Base-by-base conservation (phyloP, 2,888 invertebrate species). In the Molanna angustata region DNA sequence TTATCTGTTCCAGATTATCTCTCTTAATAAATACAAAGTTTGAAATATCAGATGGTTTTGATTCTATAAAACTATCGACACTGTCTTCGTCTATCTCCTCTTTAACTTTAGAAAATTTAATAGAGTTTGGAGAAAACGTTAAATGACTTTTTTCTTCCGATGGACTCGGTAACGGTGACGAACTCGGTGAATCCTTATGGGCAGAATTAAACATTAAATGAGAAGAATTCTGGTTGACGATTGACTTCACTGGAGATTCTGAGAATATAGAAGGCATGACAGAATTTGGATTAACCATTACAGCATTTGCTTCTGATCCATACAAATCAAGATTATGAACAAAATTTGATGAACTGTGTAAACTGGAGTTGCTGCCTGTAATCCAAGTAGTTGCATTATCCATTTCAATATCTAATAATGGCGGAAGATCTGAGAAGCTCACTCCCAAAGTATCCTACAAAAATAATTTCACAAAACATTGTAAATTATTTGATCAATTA, bases 201-300 rank as follows among this genome's bases (percentile, higher is more conserved):
- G 69, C 70, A 19, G 76, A 77, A 4, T 76, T 74, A n/a, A 77
- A 66, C 59, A 77, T 64, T 56, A 77, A 61, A 62, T 76, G 73
- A 1, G 76, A 75, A 3, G 76, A 71, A 60, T 75, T 76, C 62
- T 77, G 76, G 62, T 77, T 76, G 3, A 56, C 51, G 16, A 75
- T 74, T 31, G 71, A 67, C 56, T 64, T 70, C 3, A 72, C 67
- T 19, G 76, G 77, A 3, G 76, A 76, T 60, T 77, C 77, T 17
- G 76, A 74, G 54, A 83, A 82, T 59, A 86, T 81, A 32, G 87
- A 77, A 1, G 94, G 93, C 85, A 93, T 88, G 37, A 93, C 92
- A 19, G 89, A 90, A 65, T 90, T 92, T 3, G 94, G 94, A 73
- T 94, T 93, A 3, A 94, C 94, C 82, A 93, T 85, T 60, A 90